These are phyloP conservation scores for Copidosoma floridanum DNA, from an alignment of 1,140 invertebrate species.

Conservation along the genomic window DNA sequence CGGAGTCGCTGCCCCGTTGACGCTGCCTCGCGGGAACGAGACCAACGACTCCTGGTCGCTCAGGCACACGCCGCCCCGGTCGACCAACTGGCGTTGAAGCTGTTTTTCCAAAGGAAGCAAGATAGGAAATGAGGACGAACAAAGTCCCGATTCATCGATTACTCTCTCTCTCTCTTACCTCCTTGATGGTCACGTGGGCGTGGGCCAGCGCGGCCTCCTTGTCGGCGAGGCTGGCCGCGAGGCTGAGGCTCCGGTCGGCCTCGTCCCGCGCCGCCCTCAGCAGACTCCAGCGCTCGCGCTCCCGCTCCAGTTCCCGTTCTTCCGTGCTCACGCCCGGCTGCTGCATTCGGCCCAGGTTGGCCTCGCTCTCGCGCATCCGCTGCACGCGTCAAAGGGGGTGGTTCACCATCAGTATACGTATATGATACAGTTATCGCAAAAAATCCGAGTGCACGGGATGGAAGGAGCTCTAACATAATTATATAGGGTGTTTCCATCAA, in stretches of 20 bases:
- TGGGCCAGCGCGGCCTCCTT: slow-evolving; percentile 82
- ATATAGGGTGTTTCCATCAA: too few species aligned
- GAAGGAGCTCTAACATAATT: too few species aligned
- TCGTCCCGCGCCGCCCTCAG: slow-evolving; percentile 85
- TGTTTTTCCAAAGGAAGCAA: slow-evolving; percentile 31
- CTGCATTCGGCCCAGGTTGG: slow-evolving; percentile 64
- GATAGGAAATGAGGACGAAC: too few species aligned
- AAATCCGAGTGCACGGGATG: too few species aligned
- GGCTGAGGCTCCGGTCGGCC: slow-evolving; percentile 79
- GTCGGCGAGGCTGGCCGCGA: slow-evolving; percentile 82
- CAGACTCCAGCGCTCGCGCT: slow-evolving; percentile 84
- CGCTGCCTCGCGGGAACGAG: slow-evolving; percentile 51
- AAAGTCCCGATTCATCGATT: too few species aligned
- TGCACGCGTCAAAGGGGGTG: too few species aligned
- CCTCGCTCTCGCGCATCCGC: slow-evolving; percentile 74
- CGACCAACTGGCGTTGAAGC: slow-evolving; percentile 56
- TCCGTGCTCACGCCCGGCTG: slow-evolving; percentile 47
- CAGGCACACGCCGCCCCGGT: slow-evolving; percentile 59
- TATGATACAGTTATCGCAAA: neutral
- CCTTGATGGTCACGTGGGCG: slow-evolving; percentile 77
- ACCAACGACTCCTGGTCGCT: slow-evolving; percentile 57
- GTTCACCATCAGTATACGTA: too few species aligned
- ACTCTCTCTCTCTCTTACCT: too few species aligned
- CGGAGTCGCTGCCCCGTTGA: slow-evolving; percentile 63
- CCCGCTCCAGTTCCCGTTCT: slow-evolving; percentile 76